A percentile compares a stretch with the other conserved stretches of the same genome.
Conservation (phyloP, 1,140 invertebrate species). For the Gonatopus flavifemur region DNA sequence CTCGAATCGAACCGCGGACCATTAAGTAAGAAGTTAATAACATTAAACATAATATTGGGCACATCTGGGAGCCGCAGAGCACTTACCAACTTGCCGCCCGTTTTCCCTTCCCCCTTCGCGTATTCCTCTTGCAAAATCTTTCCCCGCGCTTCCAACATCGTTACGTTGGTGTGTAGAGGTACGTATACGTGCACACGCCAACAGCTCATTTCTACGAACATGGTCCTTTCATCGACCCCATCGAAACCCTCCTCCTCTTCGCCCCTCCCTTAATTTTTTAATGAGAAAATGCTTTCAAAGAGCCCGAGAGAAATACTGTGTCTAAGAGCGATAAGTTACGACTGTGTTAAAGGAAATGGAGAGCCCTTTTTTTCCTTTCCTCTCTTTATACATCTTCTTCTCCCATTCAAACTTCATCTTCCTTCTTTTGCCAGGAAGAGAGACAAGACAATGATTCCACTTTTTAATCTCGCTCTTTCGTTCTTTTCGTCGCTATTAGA, state of each 20-base stretch:
- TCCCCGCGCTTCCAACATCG: too few species aligned
- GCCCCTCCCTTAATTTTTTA: conserved; percentile 56
- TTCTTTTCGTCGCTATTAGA: not conserved
- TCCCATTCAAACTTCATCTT: not conserved
- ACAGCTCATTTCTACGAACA: too few species aligned
- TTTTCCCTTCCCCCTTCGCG: conserved; percentile 11
- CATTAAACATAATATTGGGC: conserved; percentile 61
- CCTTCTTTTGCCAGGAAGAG: too few species aligned
- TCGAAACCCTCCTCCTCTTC: conserved; percentile 19
- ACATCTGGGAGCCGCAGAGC: conserved; percentile 59
- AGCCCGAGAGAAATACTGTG: conserved; percentile 55
- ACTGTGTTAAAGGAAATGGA: conserved; percentile 48
- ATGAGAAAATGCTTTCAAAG: conserved; percentile 62
- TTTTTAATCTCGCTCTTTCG: not conserved
- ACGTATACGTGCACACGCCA: too few species aligned
- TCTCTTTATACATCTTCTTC: not conserved
- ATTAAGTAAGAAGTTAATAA: conserved; percentile 62
- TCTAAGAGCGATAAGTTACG: conserved; percentile 57
- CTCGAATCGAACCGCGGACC: conserved; percentile 59
- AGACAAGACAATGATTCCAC: too few species aligned
- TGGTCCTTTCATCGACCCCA: too few species aligned
- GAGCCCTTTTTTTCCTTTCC: conserved; percentile 7
- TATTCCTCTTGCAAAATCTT: too few species aligned
- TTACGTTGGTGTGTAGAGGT: too few species aligned
- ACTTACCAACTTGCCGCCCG: conserved; percentile 47